Evolutionary conservation across 2,797 vertebrate species (phyloP), one percentile per base, ranked within the genome.

Genomic region (Scolopax bukidnonensis): DNA sequence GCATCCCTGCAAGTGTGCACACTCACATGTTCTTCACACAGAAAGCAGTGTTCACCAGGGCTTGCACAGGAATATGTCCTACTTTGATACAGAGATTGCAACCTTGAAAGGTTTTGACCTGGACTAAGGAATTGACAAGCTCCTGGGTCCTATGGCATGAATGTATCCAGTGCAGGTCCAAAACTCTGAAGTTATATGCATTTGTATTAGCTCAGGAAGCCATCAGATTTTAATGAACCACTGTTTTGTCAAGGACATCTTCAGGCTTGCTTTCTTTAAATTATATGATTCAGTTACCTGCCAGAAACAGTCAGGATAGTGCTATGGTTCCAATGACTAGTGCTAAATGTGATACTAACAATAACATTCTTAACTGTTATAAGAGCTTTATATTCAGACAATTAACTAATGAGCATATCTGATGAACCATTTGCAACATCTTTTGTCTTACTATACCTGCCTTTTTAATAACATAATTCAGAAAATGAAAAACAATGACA

Each of bases 401-500:
- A 41, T 70, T 60, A 89, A 43, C n/a, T 68, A 95, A 80, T 13
- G 0, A 83, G 41, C 61, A n/a, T 92, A 87, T 68, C 53, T 83
- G 51, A 24, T 56, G 69, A 88, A 45, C 28, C 12, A 33, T 82
- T 73, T 82, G 45, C 47, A 80, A 83, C 12, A 28, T 68, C 56
- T 91, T 71, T 56, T 70, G 30, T 65, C 32, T 70, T 64, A 54
- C 47, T 69, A 5, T 84, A 74, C 53, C 56, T 87, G 33, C 18
- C 27, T 81, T 92, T 96, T 93, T 86, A 89, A 78, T 68, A 84
- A 84, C 18, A 19, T 50, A 82, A 73, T 82, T 89, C n/a, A 45
- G 63, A 63, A 95, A 79, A 88, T 78, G 11, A 79, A 95, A 95
- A 94, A 91, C 73, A 92, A 92, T 94, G 38, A 16, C 71, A 95